Evolutionary conservation across 2,888 invertebrate genomes (phyloP), one percentile per base, ranked within the genome.

Genomic region (Dexiosoma caninum): DNA sequence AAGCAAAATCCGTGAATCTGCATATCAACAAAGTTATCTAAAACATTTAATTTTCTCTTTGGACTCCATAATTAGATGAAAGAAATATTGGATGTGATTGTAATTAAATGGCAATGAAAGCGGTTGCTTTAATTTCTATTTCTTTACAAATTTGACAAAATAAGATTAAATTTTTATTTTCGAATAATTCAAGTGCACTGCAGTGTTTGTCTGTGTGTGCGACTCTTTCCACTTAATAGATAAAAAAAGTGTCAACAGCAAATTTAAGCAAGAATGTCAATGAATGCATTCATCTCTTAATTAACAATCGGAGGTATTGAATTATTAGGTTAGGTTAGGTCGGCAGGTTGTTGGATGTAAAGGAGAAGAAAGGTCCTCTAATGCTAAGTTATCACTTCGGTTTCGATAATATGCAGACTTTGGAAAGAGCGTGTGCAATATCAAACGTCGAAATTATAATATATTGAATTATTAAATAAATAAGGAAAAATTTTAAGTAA

Each of bases 81-180:
- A 21, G 53, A 35, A 19, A 55, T 14, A 59, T 44, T 78, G 59
- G 53, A 53, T 51, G 59, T 59, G 66, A 59, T 59, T 66, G 30
- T 51, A 60, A 78, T 60, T 46, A 46, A 12, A 60, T 78, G 78
- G 53, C 71, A 71, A 71, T 72, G 78, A 78, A 78, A 66, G 51
- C 42, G 10, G 32, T 69, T 14, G 23, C 21, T 19, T 53, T 27
- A 10, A 30, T 67, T 27, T 51, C 51, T 16, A 46, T 37, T 42
- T 27, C 19, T 60, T 32, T n/a, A 53, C 51, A 71, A 64, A 64
- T 66, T 78, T 72, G 40, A n/a, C 51, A 59, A 71, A 66, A 71
- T n/a, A 49, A 35, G 49, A 9, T 69, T 51, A 14, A 55, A 42
- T 51, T 44, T 77, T 46, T 71, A 49, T 37, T 71, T 78, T 51